Percentiles rank a stretch among this genome's conserved stretches.
Evolutionary conservation across 1,140 invertebrate species (phyloP).

Genomic region (Diorhabda sublineata): DNA sequence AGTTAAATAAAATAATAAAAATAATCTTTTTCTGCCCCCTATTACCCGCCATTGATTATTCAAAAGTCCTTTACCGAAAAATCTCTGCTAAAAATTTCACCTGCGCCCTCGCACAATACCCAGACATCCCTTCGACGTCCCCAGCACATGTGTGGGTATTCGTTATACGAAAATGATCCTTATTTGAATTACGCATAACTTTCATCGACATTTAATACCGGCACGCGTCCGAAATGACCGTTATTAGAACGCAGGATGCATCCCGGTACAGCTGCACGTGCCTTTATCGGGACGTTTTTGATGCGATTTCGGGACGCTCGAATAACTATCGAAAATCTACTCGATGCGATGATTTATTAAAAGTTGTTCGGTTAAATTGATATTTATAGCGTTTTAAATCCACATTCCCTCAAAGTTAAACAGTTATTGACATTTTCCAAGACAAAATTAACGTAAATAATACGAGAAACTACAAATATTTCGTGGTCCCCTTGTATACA

Average conservation of each 20-base stretch:
- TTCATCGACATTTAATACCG: constrained; percentile 14
- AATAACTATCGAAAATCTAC: no score
- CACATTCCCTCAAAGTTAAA: no score
- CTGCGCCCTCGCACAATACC: constrained; percentile 26
- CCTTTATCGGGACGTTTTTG: constrained; percentile 12
- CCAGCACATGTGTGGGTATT: constrained; percentile 29
- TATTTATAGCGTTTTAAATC: no score
- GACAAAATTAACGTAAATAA: no score
- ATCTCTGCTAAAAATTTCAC: constrained; percentile 25
- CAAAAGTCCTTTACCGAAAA: constrained; percentile 20
- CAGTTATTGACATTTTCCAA: no score
- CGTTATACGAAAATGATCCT: constrained; percentile 19
- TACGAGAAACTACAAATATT: no score
- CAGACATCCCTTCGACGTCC: constrained; percentile 27
- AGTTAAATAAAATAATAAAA: neutral
- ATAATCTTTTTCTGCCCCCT: constrained; percentile 9
- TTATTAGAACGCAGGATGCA: constrained; percentile 33
- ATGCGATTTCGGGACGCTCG: constrained; percentile 8
- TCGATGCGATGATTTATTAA: no score
- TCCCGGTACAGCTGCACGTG: constrained; percentile 34
- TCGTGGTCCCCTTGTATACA: no score
- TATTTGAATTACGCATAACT: constrained; percentile 7
- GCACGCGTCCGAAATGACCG: constrained; percentile 35
- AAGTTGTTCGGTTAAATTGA: no score
- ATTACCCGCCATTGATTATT: neutral